Evolutionary conservation across 2,113 vertebrate genomes (phyloP), one percentile per base, ranked within the genome.

Genomic region (Baryphthengus martii): DNA sequence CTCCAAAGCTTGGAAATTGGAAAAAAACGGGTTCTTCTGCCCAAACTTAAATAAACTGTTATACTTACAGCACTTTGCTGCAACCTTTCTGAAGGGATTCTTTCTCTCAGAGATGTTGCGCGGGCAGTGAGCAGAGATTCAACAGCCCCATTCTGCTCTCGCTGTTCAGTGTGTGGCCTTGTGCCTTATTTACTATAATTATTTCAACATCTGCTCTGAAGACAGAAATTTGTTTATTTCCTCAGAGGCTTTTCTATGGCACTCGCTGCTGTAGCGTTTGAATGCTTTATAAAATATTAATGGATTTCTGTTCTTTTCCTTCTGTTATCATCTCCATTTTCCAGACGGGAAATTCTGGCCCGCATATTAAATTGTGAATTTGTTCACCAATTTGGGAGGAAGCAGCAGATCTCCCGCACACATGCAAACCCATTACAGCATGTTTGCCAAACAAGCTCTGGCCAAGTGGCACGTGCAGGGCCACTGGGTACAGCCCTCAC

Each of bases 151-250:
- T 67, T 75, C 86, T 71, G 33, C 40, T 77, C 89, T 62, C 3
- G 0, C 76, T 82, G 58, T 89, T 87, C 86, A 81, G 44, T 33
- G 55, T 13, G 65, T 90, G 74, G 78, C 89, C 86, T 94, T 50
- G 85, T 67, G 73, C 42, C 56, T 88, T 55, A 65, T 93, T 88
- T 88, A 58, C 93, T 89, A 14, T 71, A 88, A 92, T 90, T 72
- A 75, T 93, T 95, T 59, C 93, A 88, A 91, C 81, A 75, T 75
- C 90, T 94, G 90, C 94, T 93, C 92, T n/a, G 85, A 74, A 85
- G 91, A 66, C 55, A 75, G 88, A 87, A 72, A 78, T 93, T 85
- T 67, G 78, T 90, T 93, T 74, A 35, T 70, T 87, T 93, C 95
- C 91, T 96, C 81, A 31, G 85, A 89, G 93, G 58, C 72, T 93